Percentiles rank a stretch among this genome's conserved stretches.
Evolutionary conservation across 2,113 vertebrate genomes (phyloP).

Genomic region (Centropus bengalensis): DNA sequence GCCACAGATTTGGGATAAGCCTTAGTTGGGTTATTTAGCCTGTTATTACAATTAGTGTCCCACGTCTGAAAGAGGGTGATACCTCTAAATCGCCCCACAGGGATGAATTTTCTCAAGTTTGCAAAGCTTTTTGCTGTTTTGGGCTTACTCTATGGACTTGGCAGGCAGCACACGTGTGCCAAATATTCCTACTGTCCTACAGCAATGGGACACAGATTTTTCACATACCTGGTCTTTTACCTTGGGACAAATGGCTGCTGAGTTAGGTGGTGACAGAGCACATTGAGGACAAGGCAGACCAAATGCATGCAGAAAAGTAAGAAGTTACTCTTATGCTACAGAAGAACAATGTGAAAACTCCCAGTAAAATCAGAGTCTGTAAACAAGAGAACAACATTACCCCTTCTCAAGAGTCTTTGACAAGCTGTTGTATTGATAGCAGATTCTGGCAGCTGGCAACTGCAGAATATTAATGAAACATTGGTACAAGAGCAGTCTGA

Average conservation of each 20-base stretch:
- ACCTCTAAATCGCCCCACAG: neutral
- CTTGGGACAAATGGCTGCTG: neutral
- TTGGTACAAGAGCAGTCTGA: neutral
- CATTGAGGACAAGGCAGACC: neutral
- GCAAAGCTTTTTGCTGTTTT: neutral
- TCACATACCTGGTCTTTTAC: neutral
- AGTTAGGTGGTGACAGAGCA: neutral
- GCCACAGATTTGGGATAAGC: neutral
- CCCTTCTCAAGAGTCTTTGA: slow-evolving; percentile 31
- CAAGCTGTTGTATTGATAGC: slow-evolving; percentile 21
- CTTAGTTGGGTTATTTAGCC: neutral
- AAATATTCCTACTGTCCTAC: neutral
- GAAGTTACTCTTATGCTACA: neutral
- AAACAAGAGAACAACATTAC: neutral
- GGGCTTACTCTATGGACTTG: neutral
- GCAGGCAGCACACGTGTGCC: neutral
- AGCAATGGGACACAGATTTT: neutral
- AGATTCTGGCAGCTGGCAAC: slow-evolving; percentile 13
- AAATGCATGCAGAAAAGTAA: neutral
- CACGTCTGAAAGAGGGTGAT: neutral
- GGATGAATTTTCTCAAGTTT: neutral
- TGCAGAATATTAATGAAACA: slow-evolving; percentile 39
- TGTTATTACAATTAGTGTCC: neutral
- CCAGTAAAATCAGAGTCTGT: neutral
- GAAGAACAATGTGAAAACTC: neutral